These are phyloP conservation scores for Trinectes maculatus DNA, from an alignment of 2,113 vertebrate species.

Conservation along the genomic window DNA sequence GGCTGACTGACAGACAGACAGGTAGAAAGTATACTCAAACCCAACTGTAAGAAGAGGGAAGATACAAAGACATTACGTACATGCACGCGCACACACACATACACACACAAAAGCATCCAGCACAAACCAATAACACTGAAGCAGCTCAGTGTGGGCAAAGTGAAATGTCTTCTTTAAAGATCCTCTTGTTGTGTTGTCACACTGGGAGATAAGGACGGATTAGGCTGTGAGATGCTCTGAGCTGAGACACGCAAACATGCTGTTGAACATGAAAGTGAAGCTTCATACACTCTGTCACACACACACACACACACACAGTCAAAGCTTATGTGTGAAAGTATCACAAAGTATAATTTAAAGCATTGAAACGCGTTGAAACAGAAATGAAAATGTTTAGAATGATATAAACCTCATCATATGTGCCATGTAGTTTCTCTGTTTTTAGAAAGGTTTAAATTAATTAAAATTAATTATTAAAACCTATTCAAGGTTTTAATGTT, in stretches of 20 bases:
- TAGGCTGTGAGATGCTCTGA: slow-evolving; percentile 74
- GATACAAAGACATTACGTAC: slow-evolving; percentile 4
- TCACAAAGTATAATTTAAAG: too few relatives aligned
- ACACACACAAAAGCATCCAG: slow-evolving; percentile 19
- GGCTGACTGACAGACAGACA: not conserved
- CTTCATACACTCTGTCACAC: slow-evolving; percentile 46
- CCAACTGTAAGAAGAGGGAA: slow-evolving; percentile 41
- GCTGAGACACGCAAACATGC: slow-evolving; percentile 77
- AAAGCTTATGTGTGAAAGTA: too few relatives aligned
- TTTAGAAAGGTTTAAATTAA: too few relatives aligned
- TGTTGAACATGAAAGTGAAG: slow-evolving; percentile 72
- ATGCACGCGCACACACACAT: slow-evolving; percentile 5
- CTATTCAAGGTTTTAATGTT: too few relatives aligned
- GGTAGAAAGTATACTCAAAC: slow-evolving; percentile 10
- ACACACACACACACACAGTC: slow-evolving; percentile 14
- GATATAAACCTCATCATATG: too few relatives aligned
- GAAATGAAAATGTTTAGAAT: too few relatives aligned
- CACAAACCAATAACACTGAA: slow-evolving; percentile 54
- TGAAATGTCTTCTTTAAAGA: slow-evolving; percentile 78
- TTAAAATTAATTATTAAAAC: too few relatives aligned
- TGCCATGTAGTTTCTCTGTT: too few relatives aligned
- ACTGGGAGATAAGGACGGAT: slow-evolving; percentile 76
- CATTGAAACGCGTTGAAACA: too few relatives aligned
- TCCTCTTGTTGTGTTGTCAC: slow-evolving; percentile 74
- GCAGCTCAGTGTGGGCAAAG: slow-evolving; percentile 57